phyloP scores from a whole-genome alignment of 2,113 vertebrate genomes.

The Marcusenius ussheri region DNA sequence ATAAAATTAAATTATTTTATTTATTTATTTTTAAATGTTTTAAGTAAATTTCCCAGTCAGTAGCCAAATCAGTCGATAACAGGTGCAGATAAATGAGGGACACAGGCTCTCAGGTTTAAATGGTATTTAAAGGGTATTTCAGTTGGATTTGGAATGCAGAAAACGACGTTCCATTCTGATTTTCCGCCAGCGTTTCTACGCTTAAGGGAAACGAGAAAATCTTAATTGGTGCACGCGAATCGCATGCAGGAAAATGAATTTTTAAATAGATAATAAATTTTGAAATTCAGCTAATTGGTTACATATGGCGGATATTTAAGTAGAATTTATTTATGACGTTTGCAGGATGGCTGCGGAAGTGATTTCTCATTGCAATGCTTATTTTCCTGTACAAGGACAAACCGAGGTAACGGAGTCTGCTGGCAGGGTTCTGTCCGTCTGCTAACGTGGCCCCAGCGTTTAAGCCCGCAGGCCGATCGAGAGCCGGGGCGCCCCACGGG shows the following conservation, averaged over 20 bases:
- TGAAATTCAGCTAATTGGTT: conserved; percentile 9
- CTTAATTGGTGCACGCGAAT: background rate
- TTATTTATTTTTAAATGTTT: background rate
- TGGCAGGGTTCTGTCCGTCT: background rate
- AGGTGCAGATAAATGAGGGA: background rate
- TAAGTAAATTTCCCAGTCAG: background rate
- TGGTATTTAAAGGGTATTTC: conserved; percentile 4
- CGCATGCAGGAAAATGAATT: background rate
- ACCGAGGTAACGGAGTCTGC: background rate
- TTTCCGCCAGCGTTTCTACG: background rate
- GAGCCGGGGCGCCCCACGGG: background rate
- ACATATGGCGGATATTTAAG: background rate
- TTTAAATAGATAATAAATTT: conserved; percentile 2
- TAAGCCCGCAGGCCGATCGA: background rate
- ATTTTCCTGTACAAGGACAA: background rate
- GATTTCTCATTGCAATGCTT: background rate
- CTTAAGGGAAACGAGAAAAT: background rate
- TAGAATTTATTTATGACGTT: background rate
- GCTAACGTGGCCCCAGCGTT: background rate
- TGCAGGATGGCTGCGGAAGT: background rate
- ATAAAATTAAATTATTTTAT: background rate
- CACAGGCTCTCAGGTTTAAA: background rate
- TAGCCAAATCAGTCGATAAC: background rate
- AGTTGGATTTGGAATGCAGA: background rate
- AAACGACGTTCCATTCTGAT: background rate